Percentiles rank a stretch among this genome's conserved stretches.
Conservation (phyloP, 92 coral and sea anemone genomes). For the Actinernus sp. region DNA sequence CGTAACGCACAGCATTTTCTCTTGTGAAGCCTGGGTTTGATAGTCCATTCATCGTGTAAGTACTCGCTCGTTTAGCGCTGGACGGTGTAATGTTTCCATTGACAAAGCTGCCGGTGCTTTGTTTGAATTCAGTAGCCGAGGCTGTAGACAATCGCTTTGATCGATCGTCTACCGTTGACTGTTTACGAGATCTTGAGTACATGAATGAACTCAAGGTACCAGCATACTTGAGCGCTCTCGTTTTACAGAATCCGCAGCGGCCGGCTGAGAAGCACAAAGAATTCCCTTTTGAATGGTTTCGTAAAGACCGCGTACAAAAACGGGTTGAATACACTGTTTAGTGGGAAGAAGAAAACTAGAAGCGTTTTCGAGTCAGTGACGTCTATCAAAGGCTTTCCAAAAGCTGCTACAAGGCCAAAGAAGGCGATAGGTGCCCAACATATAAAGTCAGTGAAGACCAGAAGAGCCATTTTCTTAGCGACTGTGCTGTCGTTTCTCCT, state of each 20-base stretch:
- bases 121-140: constrained; percentile 22
- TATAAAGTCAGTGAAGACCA: constrained; percentile 92
- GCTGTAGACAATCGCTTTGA: constrained; percentile 41
- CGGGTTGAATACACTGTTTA: constrained; percentile 95
- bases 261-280: constrained; percentile 84
- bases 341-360: constrained; percentile 95
- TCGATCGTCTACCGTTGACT: constrained; percentile 59
- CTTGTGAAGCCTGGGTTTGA: constrained; percentile 32
- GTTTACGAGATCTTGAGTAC: constrained; percentile 78
- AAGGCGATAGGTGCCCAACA: constrained; percentile 98
- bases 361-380: constrained; percentile 88
- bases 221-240: constrained; percentile 76
- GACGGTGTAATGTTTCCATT: no score
- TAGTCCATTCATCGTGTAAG: constrained; percentile 55
- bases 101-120: constrained; percentile 5
- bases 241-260: constrained; percentile 86
- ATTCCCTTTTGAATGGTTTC: constrained; percentile 95
- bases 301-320: constrained; percentile 97
- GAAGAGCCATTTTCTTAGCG: constrained; percentile 91
- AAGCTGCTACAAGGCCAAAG: constrained; percentile 83
- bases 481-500: constrained; percentile 90
- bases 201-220: constrained; percentile 85
- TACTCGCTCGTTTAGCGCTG: constrained; percentile 1
- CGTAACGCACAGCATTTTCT: constrained; percentile 4
- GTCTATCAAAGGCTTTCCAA: constrained; percentile 72